These are phyloP conservation scores for Pharmacophagus antenor DNA, from an alignment of 2,888 invertebrate genomes.

Conservation along the genomic window DNA sequence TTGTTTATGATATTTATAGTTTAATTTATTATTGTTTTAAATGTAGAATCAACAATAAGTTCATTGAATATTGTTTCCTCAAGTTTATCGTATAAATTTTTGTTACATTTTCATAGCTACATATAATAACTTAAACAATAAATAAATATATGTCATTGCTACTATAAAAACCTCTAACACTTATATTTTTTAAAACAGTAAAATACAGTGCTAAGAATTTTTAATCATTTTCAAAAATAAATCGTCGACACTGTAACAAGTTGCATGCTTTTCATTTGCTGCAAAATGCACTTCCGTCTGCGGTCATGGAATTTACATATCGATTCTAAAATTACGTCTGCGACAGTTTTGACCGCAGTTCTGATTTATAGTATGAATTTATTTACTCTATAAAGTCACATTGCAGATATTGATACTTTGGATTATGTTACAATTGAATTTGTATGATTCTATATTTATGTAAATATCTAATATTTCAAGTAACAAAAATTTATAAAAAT, in stretches of 20 bases:
- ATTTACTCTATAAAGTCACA: not conserved
- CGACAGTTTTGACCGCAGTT: conserved; percentile 10
- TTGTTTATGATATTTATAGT: not conserved
- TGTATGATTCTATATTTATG: too few relatives aligned
- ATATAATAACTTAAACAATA: too few relatives aligned
- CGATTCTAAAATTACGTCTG: conserved; percentile 62
- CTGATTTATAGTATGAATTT: conserved; percentile 12
- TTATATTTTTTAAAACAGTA: too few relatives aligned
- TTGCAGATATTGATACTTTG: not conserved
- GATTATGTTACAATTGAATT: not conserved
- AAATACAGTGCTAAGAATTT: not conserved
- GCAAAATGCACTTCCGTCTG: conserved; percentile 25
- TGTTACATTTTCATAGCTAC: too few relatives aligned
- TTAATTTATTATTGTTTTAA: not conserved
- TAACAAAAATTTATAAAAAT: too few relatives aligned
- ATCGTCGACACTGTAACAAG: not conserved
- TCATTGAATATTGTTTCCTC: too few relatives aligned
- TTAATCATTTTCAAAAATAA: not conserved
- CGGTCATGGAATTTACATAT: conserved; percentile 65
- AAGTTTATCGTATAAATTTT: too few relatives aligned
- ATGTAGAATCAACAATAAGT: too few relatives aligned
- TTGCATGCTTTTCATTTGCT: conserved; percentile 1
- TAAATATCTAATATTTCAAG: too few relatives aligned
- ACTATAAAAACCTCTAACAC: too few relatives aligned
- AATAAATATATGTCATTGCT: too few relatives aligned